Percentiles rank a stretch among this genome's conserved stretches.
Evolutionary conservation across 2,113 vertebrate genomes (phyloP).

Genomic region (Sapayoa aenigma): DNA sequence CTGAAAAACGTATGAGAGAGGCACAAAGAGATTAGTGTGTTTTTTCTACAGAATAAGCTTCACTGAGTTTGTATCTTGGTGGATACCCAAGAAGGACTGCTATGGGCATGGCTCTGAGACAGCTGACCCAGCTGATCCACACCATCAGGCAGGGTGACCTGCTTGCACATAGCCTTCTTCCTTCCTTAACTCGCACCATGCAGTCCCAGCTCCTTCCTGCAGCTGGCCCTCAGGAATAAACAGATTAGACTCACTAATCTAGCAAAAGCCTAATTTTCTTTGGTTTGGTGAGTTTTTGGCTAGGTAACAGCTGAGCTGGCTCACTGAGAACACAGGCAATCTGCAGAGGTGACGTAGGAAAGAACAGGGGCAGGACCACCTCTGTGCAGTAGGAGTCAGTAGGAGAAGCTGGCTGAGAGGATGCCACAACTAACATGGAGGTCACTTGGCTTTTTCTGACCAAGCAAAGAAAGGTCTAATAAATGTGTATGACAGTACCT

Average conservation of each 20-base stretch:
- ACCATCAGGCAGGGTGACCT: not conserved
- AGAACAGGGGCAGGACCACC: not conserved
- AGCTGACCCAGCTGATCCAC: not conserved
- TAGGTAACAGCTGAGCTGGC: not conserved
- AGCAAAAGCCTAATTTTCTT: not conserved
- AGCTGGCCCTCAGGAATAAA: not conserved
- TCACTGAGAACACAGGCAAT: not conserved
- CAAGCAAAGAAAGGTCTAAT: not conserved
- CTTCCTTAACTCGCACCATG: fast-evolving
- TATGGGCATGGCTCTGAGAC: not conserved
- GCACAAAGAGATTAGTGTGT: not conserved
- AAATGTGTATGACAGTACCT: not conserved
- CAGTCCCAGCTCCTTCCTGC: not conserved
- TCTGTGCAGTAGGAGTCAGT: not conserved
- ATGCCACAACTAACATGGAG: not conserved
- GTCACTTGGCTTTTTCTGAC: not conserved
- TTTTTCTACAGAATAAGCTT: not conserved
- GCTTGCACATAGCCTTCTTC: not conserved
- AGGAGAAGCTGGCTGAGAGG: not conserved
- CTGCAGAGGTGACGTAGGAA: not conserved
- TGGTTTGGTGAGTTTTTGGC: not conserved
- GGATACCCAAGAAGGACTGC: not conserved
- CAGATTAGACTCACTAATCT: not conserved
- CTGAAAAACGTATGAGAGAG: not conserved
- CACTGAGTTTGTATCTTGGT: not conserved